These are phyloP conservation scores for Circaetus gallicus DNA, from an alignment of 2,113 vertebrate species.

Conservation along the genomic window DNA sequence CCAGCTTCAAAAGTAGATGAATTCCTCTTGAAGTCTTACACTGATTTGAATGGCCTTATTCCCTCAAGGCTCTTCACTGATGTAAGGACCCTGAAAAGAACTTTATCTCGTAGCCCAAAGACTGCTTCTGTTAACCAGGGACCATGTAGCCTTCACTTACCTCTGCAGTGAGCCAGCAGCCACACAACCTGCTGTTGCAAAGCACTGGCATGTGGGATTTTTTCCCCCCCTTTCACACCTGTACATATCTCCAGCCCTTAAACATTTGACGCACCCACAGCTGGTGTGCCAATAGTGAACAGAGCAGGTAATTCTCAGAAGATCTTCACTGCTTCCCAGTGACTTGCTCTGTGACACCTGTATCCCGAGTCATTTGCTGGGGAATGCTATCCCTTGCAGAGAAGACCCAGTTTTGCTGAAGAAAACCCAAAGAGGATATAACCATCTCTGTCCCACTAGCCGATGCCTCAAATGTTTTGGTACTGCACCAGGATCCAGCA, in stretches of 20 bases:
- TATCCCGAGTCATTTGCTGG: background rate
- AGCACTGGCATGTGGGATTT: background rate
- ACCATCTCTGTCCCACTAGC: background rate
- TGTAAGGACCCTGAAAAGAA: background rate
- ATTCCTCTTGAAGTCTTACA: background rate
- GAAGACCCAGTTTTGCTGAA: background rate
- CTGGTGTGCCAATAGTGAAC: background rate
- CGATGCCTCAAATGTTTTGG: background rate
- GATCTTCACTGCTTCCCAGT: background rate
- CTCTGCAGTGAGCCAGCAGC: background rate
- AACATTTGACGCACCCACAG: background rate
- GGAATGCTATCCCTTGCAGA: background rate
- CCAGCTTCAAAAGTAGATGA: background rate
- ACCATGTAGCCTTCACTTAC: background rate
- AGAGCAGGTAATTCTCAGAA: background rate
- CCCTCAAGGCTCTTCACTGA: background rate
- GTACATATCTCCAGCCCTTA: background rate
- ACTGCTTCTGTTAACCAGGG: background rate
- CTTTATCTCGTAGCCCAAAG: background rate
- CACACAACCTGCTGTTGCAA: background rate
- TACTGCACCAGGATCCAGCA: background rate
- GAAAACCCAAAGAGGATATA: background rate
- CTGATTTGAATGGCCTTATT: background rate
- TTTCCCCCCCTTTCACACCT: background rate
- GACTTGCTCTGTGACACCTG: background rate